Evolutionary conservation across 2,797 vertebrate species (phyloP).

Genomic region (Eulemur mongoz): DNA sequence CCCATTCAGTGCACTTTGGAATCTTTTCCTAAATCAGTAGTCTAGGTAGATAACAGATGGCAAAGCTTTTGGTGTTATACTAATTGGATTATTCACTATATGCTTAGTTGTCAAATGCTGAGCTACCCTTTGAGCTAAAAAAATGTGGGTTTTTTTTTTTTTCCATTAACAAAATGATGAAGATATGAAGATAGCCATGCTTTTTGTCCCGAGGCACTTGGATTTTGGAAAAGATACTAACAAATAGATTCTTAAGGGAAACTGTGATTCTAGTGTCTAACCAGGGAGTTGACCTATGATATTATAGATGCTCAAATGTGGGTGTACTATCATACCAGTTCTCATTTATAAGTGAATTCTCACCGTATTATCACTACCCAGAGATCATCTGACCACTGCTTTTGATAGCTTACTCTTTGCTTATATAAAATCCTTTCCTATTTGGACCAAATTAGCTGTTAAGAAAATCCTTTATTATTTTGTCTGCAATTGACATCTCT

Average conservation of each 20-base stretch:
- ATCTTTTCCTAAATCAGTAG: neutral
- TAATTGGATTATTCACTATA: neutral
- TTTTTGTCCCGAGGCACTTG: neutral
- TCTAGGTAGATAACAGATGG: neutral
- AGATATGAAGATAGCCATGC: neutral
- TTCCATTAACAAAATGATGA: neutral
- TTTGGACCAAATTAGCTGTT: neutral
- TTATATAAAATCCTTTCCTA: neutral
- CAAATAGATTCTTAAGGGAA: neutral
- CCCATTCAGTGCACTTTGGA: neutral
- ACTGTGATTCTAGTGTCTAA: neutral
- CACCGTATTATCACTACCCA: neutral
- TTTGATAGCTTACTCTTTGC: neutral
- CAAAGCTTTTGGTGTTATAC: neutral
- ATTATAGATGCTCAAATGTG: neutral
- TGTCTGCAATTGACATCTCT: neutral
- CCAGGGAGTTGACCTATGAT: neutral
- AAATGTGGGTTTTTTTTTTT: neutral
- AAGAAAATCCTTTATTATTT: neutral
- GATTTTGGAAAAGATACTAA: neutral
- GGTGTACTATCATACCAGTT: neutral
- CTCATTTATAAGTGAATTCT: neutral
- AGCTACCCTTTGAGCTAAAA: neutral
- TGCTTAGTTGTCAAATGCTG: neutral
- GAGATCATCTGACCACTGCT: neutral